A percentile compares a stretch with the other conserved stretches of the same genome.
phyloP scores from a whole-genome alignment of 2,113 vertebrate species.

The Tupaia tana region DNA sequence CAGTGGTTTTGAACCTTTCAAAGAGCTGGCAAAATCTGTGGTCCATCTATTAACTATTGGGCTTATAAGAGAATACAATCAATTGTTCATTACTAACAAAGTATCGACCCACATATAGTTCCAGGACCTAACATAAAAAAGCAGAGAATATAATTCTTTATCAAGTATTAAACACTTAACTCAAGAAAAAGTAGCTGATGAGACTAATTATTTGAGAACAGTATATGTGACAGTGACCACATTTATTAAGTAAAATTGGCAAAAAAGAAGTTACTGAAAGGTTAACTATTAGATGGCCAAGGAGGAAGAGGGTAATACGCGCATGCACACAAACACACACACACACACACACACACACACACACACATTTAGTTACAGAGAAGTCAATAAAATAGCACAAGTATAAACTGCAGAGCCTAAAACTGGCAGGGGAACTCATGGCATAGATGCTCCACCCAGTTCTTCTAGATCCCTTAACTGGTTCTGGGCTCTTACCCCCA shows the following conservation, averaged over 20 bases:
- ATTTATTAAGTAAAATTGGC: neutral
- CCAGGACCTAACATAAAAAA: neutral
- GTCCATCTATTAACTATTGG: neutral
- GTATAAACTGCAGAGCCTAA: neutral
- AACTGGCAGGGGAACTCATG: neutral
- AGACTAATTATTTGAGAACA: slow-evolving; percentile 4
- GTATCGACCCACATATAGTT: slow-evolving; percentile 34
- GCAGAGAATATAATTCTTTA: neutral
- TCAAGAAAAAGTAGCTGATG: neutral
- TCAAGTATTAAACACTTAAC: slow-evolving; percentile 8
- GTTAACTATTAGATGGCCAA: neutral
- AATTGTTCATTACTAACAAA: slow-evolving; percentile 29
- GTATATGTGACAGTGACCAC: neutral
- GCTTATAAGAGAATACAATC: neutral
- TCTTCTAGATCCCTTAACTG: neutral
- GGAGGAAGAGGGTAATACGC: neutral
- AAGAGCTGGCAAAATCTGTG: slow-evolving; percentile 64
- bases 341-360: no score
- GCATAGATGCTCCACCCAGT: rapidly evolving
- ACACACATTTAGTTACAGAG: no score
- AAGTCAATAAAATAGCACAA: neutral
- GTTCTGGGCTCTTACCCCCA: neutral
- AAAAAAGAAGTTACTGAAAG: neutral
- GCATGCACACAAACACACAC: no score
- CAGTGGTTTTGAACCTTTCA: slow-evolving; percentile 37